phyloP scores from a whole-genome alignment of 1,140 invertebrate species.

The Zaprionus ghesquierei region DNA sequence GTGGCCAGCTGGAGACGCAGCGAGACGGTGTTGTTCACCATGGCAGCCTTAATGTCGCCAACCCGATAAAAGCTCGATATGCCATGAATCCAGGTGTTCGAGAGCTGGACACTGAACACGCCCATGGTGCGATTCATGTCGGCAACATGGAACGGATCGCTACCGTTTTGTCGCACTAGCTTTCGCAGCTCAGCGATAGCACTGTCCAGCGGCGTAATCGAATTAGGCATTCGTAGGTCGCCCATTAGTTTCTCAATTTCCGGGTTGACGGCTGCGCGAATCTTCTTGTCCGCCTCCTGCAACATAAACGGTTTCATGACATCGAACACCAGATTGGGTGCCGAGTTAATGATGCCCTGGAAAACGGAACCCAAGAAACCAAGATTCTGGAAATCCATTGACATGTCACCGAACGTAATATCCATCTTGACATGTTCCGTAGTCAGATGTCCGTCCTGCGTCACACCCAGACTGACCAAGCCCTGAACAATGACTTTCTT shows the following conservation, averaged over 20 bases:
- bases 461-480: constrained; percentile 88
- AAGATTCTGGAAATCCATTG: constrained; percentile 91
- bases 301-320: constrained; percentile 92
- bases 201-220: constrained; percentile 92
- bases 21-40: constrained; percentile 88
- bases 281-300: constrained; percentile 88
- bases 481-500: constrained; percentile 86
- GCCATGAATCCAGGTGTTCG: constrained; percentile 90
- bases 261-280: constrained; percentile 86
- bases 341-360: constrained; percentile 90
- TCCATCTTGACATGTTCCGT: constrained; percentile 91
- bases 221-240: constrained; percentile 90
- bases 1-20: constrained; percentile 88
- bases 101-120: constrained; percentile 87
- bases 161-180: constrained; percentile 87
- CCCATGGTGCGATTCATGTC: constrained; percentile 89
- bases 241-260: constrained; percentile 87
- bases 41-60: constrained; percentile 88
- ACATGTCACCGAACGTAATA: constrained; percentile 89
- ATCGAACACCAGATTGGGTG: constrained; percentile 92
- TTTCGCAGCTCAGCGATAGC: constrained; percentile 88
- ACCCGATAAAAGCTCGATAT: constrained; percentile 91
- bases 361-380: constrained; percentile 89
- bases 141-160: constrained; percentile 88
- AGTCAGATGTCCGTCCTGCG: constrained; percentile 88